Conservation (phyloP, 2,113 vertebrate genomes). For the Colossoma macropomum region DNA sequence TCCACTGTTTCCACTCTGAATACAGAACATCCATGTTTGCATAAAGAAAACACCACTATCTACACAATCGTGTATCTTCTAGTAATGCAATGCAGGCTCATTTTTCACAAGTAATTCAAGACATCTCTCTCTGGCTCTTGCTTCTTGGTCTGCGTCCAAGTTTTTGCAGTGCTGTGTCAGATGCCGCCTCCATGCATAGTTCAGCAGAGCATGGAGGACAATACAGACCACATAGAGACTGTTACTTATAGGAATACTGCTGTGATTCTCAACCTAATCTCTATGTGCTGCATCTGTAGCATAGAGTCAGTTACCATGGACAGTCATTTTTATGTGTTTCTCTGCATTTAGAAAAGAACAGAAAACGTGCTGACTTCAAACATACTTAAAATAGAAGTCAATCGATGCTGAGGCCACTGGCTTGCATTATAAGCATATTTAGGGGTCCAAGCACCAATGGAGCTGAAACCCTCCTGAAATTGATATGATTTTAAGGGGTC, state of each 20-base stretch:
- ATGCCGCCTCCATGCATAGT: neutral
- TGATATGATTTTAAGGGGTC: too few relatives aligned
- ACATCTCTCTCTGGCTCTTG: neutral
- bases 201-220: neutral
- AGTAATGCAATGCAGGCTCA: neutral
- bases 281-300: neutral
- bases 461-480: too few relatives aligned
- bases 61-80: neutral
- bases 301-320: too few relatives aligned
- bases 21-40: neutral
- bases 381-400: too few relatives aligned
- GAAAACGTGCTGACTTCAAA: too few relatives aligned
- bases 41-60: neutral
- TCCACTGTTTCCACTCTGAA: slow-evolving; percentile 7
- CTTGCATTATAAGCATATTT: too few relatives aligned
- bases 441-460: too few relatives aligned
- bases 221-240: neutral
- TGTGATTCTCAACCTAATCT: neutral
- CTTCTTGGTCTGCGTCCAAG: neutral
- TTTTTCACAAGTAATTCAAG: neutral
- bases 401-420: too few relatives aligned
- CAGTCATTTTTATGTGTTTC: too few relatives aligned
- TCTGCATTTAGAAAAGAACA: too few relatives aligned
- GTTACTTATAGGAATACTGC: neutral
- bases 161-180: neutral